Evolutionary conservation across 2,888 invertebrate genomes (phyloP).

Genomic region (Bombylius discolor): DNA sequence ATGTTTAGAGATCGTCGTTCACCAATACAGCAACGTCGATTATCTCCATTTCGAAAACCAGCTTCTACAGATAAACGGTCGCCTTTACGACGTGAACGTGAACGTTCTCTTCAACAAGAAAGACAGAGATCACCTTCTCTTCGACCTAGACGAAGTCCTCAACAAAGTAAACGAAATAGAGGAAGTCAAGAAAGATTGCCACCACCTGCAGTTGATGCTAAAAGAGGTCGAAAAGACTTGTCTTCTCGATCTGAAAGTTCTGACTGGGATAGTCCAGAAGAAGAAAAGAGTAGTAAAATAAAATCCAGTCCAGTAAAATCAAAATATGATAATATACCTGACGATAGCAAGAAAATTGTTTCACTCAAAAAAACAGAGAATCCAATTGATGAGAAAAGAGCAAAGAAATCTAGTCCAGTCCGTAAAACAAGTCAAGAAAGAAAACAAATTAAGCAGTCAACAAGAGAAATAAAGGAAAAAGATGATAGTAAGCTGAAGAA

Average conservation of each 20-base stretch:
- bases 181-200: background rate
- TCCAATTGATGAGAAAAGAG: constrained; percentile 2
- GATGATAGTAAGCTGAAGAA: background rate
- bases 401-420: constrained; percentile 15
- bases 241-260: constrained; percentile 19
- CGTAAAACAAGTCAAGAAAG: constrained; percentile 13
- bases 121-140: constrained; percentile 15
- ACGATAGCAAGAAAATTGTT: background rate
- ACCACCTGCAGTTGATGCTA: background rate
- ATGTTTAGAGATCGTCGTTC: constrained; percentile 19
- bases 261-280: constrained; percentile 20
- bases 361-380: background rate
- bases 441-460: constrained; percentile 5
- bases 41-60: background rate
- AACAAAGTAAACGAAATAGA: constrained; percentile 3
- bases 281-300: constrained; percentile 11
- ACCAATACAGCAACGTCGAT: constrained; percentile 19
- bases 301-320: constrained; percentile 10
- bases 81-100: constrained; percentile 14
- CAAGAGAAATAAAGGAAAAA: constrained; percentile 6
- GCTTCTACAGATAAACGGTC: background rate
- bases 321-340: constrained; percentile 7
- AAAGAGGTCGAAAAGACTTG: constrained; percentile 3
- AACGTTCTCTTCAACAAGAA: constrained; percentile 22
- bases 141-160: constrained; percentile 9